Evolutionary conservation across 2,113 vertebrate species (phyloP), one percentile per base, ranked within the genome.

Genomic region (Urocitellus parryii): DNA sequence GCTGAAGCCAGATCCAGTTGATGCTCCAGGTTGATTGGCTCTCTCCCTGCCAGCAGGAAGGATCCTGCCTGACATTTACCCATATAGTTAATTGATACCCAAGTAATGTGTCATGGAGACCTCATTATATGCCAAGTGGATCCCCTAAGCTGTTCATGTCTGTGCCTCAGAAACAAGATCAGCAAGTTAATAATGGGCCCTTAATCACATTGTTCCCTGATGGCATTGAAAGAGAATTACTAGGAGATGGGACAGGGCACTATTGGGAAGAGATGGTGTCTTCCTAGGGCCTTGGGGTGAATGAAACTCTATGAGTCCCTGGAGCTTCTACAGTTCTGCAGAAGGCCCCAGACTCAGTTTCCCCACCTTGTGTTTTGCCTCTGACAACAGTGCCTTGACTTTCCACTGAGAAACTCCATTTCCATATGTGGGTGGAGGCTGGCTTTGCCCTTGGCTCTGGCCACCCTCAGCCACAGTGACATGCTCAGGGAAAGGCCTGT

Each of bases 51-150:
- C 86, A 86, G 86, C 82, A 39, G 53, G 97, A 94, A 45, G 7
- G 6, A 95, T 88, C n/a, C 86, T 20, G 87, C 74, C 24, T 96
- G 95, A 95, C 96, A 97, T 94, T 97, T 97, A 94, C 94, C 95
- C 86, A 76, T 96, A 94, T n/a, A 96, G 91, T 90, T 96, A 95
- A 97, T 83, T 97, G 97, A 96, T 96, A 91, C 91, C 96, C 93
- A 94, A 96, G 97, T 94, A 96, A 96, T 97, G 96, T 96, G 95
- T 97, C 97, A 97, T 48, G 65, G 96, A 96, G 95, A 95, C 97
- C 97, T 97, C 63, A 65, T 95, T 97, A 97, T 93, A 94, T 96
- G 95, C 93, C 97, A 96, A 90, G 94, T 92, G 93, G 97, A 95
- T 97, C 97, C 97, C 92, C 95, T 96, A 97, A 88, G 96, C 97